A percentile compares a stretch with the other conserved stretches of the same genome.
Conservation (phyloP, 2,888 invertebrate species). For the Creontiades dilutus region DNA sequence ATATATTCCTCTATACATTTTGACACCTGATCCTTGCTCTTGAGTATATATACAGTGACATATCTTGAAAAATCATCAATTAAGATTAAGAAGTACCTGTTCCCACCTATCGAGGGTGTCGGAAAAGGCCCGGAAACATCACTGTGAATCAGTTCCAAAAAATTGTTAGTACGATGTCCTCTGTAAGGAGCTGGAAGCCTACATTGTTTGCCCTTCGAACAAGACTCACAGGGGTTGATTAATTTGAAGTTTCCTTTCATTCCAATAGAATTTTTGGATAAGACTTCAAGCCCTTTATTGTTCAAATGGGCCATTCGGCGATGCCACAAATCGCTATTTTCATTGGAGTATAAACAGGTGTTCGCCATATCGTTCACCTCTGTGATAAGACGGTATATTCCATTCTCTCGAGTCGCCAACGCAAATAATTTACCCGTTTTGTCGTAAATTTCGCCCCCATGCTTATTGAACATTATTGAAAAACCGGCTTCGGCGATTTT, state of each 20-base stretch:
- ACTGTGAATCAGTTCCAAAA: neutral
- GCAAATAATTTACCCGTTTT: neutral
- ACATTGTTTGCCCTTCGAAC: neutral
- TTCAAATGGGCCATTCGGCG: constrained; percentile 18
- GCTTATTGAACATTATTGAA: neutral
- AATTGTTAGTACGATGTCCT: too few relatives aligned
- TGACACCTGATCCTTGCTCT: constrained; percentile 29
- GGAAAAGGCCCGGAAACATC: constrained; percentile 77
- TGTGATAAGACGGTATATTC: neutral
- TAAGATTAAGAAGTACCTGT: constrained; percentile 52
- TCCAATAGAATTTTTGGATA: constrained; percentile 23
- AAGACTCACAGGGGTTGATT: neutral
- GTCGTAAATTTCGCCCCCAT: neutral
- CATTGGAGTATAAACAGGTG: neutral
- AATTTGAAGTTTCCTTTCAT: neutral
- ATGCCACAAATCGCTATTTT: constrained; percentile 68
- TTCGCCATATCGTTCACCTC: neutral
- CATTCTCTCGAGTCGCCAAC: neutral
- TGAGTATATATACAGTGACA: constrained; percentile 38
- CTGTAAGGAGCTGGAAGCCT: neutral
- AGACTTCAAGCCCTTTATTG: neutral
- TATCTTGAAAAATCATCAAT: constrained; percentile 59
- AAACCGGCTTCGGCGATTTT: neutral
- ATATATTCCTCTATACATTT: constrained; percentile 17
- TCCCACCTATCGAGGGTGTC: constrained; percentile 75